Base-by-base conservation (phyloP, 2,113 vertebrate species). In the Dasypus novemcinctus region DNA sequence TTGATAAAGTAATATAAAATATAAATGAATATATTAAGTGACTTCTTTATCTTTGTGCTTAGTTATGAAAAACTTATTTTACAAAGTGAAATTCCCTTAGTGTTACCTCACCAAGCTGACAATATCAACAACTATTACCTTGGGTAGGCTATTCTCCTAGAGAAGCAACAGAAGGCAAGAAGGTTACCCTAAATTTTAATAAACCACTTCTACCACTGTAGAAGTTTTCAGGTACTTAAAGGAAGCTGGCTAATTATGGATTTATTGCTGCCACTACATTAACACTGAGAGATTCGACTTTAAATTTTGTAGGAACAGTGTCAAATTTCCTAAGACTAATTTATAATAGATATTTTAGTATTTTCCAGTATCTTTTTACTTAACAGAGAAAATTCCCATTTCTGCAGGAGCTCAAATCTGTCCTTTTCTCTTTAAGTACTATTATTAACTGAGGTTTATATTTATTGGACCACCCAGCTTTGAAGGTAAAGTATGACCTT, bases 21-120 rank as follows among this genome's bases (percentile, higher is more conserved):
- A 86, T 84, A 95, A 96, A 95, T 93, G 29, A 85, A 94, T 38
- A 31, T 94, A 7, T 90, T 81, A 76, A 66, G 23, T 81, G 36
- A 91, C 5, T 66, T 85, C 29, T 69, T 33, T 25, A 94, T 4
- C n/a, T 61, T 91, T 82, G 82, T 27, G 20, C 21, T 71, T 68
- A 90, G 10, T n/a, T 23, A 94, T n/a, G 41, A 82, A 91, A 92
- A 90, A 71, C 18, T 46, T 1, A 11, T 90, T 74, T 88, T 27
- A 64, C 33, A 83, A 79, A 90, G 3, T 86, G 4, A 89, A 71
- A 59, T 91, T 88, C 61, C 76, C 0, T 82, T 68, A 54, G 10
- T 87, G 20, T 76, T 91, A 71, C 0, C 72, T 52, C 84, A 91
- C 29, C 46, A 75, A 43, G 5, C 46, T 93, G 52, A 59, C 33